Percentiles rank a stretch among this genome's conserved stretches.
phyloP scores from a whole-genome alignment of 2,113 vertebrate genomes.

The Vulpes ferrilata region DNA sequence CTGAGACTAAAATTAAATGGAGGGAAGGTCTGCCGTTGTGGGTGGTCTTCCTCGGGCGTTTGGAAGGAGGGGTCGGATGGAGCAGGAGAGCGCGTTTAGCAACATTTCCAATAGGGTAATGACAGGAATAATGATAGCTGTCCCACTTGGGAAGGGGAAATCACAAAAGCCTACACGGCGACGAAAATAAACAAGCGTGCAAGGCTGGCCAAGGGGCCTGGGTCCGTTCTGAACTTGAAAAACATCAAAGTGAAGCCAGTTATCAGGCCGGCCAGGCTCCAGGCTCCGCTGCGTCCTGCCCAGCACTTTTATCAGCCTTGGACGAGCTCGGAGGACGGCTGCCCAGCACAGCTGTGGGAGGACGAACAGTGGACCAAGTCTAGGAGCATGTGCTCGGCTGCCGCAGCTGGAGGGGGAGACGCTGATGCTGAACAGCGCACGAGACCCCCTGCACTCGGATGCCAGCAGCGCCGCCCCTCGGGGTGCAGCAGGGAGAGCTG shows the following conservation, averaged over 20 bases:
- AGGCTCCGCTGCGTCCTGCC: conserved; percentile 36
- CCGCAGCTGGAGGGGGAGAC: rapidly evolving
- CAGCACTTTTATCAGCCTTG: not conserved
- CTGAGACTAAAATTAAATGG: conserved; percentile 50
- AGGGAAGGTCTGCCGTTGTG: not conserved
- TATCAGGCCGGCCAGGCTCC: conserved; percentile 39
- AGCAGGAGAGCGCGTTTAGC: conserved; percentile 30
- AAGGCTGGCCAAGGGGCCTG: not conserved
- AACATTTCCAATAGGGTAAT: conserved; percentile 62
- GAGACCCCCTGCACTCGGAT: not conserved
- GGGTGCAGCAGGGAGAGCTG: too few species aligned
- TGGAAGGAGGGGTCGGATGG: not conserved
- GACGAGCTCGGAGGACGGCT: not conserved
- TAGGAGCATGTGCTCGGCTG: not conserved
- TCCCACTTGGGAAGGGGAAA: conserved; percentile 66
- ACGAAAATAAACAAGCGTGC: conserved; percentile 74
- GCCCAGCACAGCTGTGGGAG: not conserved
- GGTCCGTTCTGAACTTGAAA: conserved; percentile 56
- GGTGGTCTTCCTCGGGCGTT: not conserved
- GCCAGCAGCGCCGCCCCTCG: not conserved
- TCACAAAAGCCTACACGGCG: conserved; percentile 50
- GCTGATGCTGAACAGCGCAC: not conserved
- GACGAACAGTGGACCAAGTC: not conserved
- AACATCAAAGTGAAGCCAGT: conserved; percentile 63
- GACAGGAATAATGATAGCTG: conserved; percentile 68